Percentiles rank a stretch among this genome's conserved stretches.
Evolutionary conservation across 2,888 invertebrate species (phyloP).

Genomic region (Parnassius orleans): DNA sequence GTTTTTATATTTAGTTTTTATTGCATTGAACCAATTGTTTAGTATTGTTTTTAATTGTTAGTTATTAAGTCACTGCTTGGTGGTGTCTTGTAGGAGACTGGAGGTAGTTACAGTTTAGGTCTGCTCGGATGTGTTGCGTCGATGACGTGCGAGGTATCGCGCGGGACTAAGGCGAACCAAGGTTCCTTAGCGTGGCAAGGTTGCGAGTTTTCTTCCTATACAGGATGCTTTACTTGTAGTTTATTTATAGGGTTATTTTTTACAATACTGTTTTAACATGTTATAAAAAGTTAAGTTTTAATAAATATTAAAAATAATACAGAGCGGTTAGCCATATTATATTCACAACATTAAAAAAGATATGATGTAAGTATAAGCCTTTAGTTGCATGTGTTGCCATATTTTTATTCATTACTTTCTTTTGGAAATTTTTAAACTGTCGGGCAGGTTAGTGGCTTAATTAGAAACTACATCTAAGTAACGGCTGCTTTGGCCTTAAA

Average conservation of each 20-base stretch:
- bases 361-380: no score
- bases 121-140: constrained; percentile 36
- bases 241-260: not conserved
- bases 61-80: constrained; percentile 41
- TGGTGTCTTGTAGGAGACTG: constrained; percentile 42
- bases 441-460: no score
- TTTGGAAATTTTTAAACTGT: no score
- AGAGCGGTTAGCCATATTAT: no score
- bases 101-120: constrained; percentile 41
- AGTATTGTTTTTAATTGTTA: constrained; percentile 36
- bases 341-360: no score
- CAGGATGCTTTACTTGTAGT: constrained; percentile 31
- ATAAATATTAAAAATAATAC: no score
- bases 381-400: no score
- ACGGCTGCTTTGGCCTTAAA: no score
- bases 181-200: constrained; percentile 37
- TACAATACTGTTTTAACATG: no score
- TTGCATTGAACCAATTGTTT: constrained; percentile 36
- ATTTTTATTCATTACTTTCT: no score
- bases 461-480: no score
- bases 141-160: constrained; percentile 40
- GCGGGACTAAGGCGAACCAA: constrained; percentile 47
- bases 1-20: constrained; percentile 33
- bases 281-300: no score
- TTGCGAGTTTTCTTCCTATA: constrained; percentile 48